phyloP scores from a whole-genome alignment of 2,888 invertebrate species.

The Oxystoma pomonae region DNA sequence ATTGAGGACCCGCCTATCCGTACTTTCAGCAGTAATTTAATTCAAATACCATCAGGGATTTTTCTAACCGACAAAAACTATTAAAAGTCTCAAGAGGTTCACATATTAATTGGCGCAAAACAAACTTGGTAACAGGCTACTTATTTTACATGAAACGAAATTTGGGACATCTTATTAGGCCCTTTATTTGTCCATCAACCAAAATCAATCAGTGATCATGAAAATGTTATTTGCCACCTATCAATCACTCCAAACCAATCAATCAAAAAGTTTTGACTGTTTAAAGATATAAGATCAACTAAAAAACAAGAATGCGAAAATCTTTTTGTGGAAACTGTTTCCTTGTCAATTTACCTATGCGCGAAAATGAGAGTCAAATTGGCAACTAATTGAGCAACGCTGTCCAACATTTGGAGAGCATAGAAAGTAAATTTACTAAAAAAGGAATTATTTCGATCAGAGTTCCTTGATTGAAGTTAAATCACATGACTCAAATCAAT shows the following conservation, averaged over 20 bases:
- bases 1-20: not conserved
- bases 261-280: not conserved
- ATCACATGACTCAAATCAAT: not conserved
- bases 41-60: not conserved
- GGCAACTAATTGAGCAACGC: not conserved
- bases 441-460: not conserved
- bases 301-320: not conserved
- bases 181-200: not conserved
- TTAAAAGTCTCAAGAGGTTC: not conserved
- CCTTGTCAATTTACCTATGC: not conserved
- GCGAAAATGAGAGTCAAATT: not conserved
- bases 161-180: not conserved
- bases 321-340: not conserved
- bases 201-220: not conserved
- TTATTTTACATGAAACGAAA: not conserved
- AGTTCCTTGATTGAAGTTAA: not conserved
- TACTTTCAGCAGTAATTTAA: not conserved
- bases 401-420: not conserved
- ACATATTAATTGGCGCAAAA: constrained; percentile 2
- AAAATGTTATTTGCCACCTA: not conserved
- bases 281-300: not conserved
- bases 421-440: not conserved
- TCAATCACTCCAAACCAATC: not conserved
- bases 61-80: constrained; percentile 4
- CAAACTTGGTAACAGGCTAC: not conserved